A percentile compares a stretch with the other conserved stretches of the same genome.
Evolutionary conservation across 2,797 vertebrate genomes (phyloP).

Genomic region (Forpus xanthops): DNA sequence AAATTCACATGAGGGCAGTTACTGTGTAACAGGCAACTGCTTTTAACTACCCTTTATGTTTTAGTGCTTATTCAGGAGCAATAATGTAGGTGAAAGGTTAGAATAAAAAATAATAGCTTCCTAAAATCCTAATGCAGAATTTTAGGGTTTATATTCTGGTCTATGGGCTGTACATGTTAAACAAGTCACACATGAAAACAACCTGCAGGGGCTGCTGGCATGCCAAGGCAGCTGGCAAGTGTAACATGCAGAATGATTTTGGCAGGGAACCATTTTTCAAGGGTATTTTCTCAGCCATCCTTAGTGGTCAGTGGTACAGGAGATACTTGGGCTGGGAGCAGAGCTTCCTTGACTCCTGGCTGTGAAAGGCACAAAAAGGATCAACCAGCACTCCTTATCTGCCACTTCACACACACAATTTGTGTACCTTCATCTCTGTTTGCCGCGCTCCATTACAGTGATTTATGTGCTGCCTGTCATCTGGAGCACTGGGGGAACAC

Average conservation of each 20-base stretch:
- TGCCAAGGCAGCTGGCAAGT: not conserved
- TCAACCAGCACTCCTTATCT: not conserved
- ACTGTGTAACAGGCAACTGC: not conserved
- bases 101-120: slow-evolving; percentile 33
- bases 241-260: not conserved
- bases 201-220: not conserved
- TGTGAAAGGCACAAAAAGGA: not conserved
- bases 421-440: not conserved
- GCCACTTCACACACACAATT: not conserved
- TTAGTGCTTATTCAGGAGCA: not conserved
- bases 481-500: not conserved
- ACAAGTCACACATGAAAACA: not conserved
- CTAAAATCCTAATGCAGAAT: not conserved
- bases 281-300: not conserved
- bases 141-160: not conserved
- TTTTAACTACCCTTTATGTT: slow-evolving; percentile 19
- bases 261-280: not conserved
- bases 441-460: not conserved
- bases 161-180: not conserved
- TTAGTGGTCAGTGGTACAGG: not conserved
- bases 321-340: not conserved
- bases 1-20: slow-evolving; percentile 9
- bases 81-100: not conserved
- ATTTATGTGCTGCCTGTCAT: slow-evolving; percentile 42
- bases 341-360: not conserved